These are phyloP conservation scores for Gallinago undulata DNA, from an alignment of 2,113 vertebrate species.

Conservation along the genomic window DNA sequence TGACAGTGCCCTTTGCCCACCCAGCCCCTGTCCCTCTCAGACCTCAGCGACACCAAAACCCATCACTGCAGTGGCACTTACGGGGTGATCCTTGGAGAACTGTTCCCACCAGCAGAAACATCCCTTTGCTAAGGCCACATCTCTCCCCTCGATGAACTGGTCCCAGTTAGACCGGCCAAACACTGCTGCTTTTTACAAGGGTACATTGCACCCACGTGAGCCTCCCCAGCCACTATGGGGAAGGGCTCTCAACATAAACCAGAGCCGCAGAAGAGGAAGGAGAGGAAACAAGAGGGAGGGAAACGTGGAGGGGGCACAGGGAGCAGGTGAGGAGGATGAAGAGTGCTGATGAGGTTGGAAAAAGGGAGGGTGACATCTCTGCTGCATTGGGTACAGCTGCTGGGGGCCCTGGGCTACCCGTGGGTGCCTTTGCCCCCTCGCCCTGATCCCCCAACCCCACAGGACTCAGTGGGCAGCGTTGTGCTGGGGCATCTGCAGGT, in stretches of 20 bases:
- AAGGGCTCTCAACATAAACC: accelerated
- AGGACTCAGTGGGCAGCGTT: accelerated
- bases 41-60: accelerated
- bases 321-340: neutral
- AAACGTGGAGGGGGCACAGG: accelerated
- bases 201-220: neutral
- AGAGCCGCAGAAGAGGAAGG: neutral
- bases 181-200: accelerated
- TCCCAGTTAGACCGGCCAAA: neutral
- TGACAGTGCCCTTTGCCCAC: accelerated
- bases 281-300: neutral
- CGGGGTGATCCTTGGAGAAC: neutral
- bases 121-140: neutral
- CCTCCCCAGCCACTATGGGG: neutral
- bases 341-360: neutral
- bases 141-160: neutral
- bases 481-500: neutral
- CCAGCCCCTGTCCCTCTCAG: neutral
- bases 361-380: neutral
- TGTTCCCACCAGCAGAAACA: accelerated
- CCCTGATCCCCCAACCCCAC: neutral
- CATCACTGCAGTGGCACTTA: accelerated
- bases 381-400: neutral
- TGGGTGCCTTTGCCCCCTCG: neutral
- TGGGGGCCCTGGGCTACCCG: accelerated